Percentiles rank a stretch among this genome's conserved stretches.
Evolutionary conservation across 2,113 vertebrate species (phyloP).

Genomic region (Tricholaema leucomelas): DNA sequence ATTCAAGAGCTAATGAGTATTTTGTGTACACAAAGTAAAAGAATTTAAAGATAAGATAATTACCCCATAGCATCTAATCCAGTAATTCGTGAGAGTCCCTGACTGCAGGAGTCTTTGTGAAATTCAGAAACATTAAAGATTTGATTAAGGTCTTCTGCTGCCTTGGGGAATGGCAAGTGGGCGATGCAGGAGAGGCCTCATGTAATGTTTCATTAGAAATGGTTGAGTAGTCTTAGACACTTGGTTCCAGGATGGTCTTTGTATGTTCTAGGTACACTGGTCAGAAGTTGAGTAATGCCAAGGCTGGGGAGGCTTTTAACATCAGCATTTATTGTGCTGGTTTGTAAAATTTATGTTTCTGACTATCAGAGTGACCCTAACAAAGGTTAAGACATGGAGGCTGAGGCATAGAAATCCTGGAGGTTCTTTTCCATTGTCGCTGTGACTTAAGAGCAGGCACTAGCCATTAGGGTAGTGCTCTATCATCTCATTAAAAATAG

Average conservation of each 20-base stretch:
- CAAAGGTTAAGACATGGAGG: not conserved
- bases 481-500: not conserved
- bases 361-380: not conserved
- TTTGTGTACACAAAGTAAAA: slow-evolving; percentile 9
- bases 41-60: slow-evolving; percentile 2
- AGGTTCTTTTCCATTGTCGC: not conserved
- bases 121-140: not conserved
- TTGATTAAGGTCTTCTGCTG: not conserved
- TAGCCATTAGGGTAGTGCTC: not conserved
- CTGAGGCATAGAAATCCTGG: not conserved
- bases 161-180: not conserved
- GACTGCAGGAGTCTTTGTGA: not conserved
- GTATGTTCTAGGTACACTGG: not conserved
- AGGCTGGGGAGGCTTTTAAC: not conserved
- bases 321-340: not conserved
- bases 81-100: not conserved
- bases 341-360: not conserved
- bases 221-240: not conserved
- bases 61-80: not conserved
- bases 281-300: not conserved
- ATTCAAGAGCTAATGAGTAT: not conserved
- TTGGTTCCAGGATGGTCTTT: not conserved
- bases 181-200: not conserved
- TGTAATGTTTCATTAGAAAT: not conserved
- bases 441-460: not conserved